Percentiles rank a stretch among this genome's conserved stretches.
These are phyloP conservation scores for Eupithecia inturbata DNA, from an alignment of 2,888 invertebrate genomes.

Conservation along the genomic window DNA sequence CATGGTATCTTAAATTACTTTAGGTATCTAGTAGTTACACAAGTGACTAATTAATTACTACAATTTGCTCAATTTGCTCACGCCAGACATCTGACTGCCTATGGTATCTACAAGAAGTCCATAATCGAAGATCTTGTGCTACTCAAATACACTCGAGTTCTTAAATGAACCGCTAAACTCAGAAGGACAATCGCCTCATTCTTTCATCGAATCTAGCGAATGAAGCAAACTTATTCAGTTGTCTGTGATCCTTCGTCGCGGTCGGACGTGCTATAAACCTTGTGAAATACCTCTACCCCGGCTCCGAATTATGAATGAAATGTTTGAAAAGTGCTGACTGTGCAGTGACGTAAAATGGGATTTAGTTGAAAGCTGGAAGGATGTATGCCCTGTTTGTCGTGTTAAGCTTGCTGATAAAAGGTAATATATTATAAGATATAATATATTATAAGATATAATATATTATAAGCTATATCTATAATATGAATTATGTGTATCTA, in stretches of 20 bases:
- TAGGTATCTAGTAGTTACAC: no score
- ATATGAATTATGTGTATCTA: background rate
- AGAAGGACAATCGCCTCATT: conserved; percentile 65
- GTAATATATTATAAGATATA: conserved; percentile 53
- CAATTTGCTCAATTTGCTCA: no score
- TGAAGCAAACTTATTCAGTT: conserved; percentile 60
- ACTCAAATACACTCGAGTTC: background rate
- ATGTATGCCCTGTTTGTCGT: conserved; percentile 75
- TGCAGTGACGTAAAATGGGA: conserved; percentile 73
- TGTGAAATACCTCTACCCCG: conserved; percentile 15
- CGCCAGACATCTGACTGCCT: background rate
- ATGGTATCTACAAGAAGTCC: background rate
- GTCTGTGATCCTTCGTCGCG: conserved; percentile 56
- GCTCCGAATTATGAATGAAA: conserved; percentile 35
- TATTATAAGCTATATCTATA: background rate
- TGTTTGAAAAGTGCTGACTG: conserved; percentile 34
- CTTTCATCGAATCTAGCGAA: conserved; percentile 31
- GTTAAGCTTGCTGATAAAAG: conserved; percentile 75
- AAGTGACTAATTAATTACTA: no score
- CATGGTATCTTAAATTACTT: no score
- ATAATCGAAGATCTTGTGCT: background rate
- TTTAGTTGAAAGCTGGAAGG: conserved; percentile 61
- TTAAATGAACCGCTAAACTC: background rate
- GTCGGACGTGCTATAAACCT: conserved; percentile 51
- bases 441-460: conserved; percentile 2